Evolutionary conservation across 2,888 invertebrate genomes (phyloP).

Genomic region (Cactoblastis cactorum): DNA sequence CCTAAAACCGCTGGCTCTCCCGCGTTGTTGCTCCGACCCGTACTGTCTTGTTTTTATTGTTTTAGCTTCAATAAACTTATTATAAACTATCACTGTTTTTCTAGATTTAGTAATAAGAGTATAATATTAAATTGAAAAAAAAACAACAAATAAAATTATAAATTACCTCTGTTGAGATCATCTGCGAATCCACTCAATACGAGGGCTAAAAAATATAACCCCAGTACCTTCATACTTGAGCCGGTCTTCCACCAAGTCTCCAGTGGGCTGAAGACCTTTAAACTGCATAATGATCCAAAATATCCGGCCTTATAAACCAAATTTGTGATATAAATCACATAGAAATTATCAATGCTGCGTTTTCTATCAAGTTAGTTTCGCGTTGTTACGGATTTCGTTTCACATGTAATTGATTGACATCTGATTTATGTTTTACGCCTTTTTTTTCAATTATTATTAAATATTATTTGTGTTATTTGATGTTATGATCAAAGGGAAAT

Average conservation of each 20-base stretch:
- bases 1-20: too few species aligned
- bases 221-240: background rate
- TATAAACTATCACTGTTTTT: too few species aligned
- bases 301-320: background rate
- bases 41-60: too few species aligned
- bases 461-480: background rate
- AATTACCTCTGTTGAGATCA: conserved; percentile 1
- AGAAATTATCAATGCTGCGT: conserved; percentile 7
- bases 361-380: background rate
- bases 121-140: background rate
- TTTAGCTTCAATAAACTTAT: too few species aligned
- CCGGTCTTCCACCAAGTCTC: background rate
- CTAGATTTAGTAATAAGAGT: too few species aligned
- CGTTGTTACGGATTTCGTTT: background rate
- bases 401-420: background rate
- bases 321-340: background rate
- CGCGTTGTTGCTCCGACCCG: too few species aligned
- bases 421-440: background rate
- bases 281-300: background rate
- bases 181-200: background rate
- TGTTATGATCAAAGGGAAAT: too few species aligned
- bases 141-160: background rate
- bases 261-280: background rate
- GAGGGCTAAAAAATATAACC: conserved; percentile 1
- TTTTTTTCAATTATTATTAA: background rate